Conservation (phyloP, 2,113 vertebrate species). For the Bubo blakistoni region DNA sequence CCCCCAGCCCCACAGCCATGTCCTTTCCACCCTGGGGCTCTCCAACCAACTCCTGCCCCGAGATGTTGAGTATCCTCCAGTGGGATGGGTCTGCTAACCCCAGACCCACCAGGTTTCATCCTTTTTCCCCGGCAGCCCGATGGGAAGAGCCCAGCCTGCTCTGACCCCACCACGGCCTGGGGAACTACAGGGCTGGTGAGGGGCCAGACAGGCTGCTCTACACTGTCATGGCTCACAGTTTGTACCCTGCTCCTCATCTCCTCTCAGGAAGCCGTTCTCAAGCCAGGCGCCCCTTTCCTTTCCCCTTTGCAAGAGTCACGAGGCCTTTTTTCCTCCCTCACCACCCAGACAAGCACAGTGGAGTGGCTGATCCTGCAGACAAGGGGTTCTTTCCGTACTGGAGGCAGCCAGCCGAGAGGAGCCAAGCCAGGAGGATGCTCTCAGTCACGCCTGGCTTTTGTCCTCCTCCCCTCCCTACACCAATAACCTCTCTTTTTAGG, state of each 20-base stretch:
- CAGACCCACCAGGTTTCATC: neutral
- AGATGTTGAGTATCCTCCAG: rapidly evolving
- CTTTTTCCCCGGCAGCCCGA: neutral
- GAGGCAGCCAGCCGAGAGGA: neutral
- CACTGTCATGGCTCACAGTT: rapidly evolving
- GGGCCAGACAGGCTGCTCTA: neutral
- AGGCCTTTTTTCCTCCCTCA: neutral
- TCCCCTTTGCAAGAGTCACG: neutral
- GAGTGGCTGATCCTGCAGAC: neutral
- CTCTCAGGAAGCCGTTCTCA: neutral
- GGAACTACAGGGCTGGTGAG: neutral
- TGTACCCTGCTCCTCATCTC: neutral
- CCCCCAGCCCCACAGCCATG: rapidly evolving
- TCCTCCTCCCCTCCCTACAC: neutral
- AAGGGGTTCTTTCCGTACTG: neutral
- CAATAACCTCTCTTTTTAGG: neutral
- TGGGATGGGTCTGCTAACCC: neutral
- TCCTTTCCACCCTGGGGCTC: neutral
- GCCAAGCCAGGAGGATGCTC: neutral
- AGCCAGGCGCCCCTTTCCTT: neutral
- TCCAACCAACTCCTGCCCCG: neutral
- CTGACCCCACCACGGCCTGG: too few species aligned
- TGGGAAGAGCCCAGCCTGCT: neutral
- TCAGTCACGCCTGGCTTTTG: neutral
- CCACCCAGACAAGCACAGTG: neutral